Evolutionary conservation across 2,113 vertebrate genomes (phyloP).

Genomic region (Potamarius usumacintae): DNA sequence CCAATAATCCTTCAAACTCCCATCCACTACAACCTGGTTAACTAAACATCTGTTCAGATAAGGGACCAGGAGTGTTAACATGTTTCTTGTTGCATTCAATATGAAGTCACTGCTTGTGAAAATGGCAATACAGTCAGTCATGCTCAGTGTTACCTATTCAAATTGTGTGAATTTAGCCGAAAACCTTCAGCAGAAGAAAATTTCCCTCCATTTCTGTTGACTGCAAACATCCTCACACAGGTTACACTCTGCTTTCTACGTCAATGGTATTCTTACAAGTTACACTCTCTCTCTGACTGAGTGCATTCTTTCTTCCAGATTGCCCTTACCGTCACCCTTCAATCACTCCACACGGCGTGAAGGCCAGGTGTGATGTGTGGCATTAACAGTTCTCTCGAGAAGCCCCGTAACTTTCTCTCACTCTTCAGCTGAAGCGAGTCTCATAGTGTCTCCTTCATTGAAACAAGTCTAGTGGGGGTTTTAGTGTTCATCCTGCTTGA

Average conservation of each 20-base stretch:
- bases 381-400: constrained; percentile 53
- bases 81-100: not conserved
- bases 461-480: constrained; percentile 60
- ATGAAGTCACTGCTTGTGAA: too few relatives aligned
- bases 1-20: too few relatives aligned
- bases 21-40: not conserved
- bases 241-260: not conserved
- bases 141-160: not conserved
- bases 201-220: not conserved
- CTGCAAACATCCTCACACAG: not conserved
- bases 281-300: not conserved
- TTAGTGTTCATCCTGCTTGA: constrained; percentile 29
- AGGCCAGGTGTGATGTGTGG: constrained; percentile 31
- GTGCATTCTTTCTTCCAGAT: not conserved
- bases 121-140: not conserved
- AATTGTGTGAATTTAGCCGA: not conserved
- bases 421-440: constrained; percentile 64
- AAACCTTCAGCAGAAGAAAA: not conserved
- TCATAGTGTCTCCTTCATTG: constrained; percentile 63
- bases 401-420: constrained; percentile 46
- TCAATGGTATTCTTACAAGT: not conserved
- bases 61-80: not conserved
- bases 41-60: not conserved
- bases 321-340: constrained; percentile 30
- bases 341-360: constrained; percentile 17